Conservation (phyloP, 1,140 invertebrate genomes). For the Brachionus koreanus region DNA sequence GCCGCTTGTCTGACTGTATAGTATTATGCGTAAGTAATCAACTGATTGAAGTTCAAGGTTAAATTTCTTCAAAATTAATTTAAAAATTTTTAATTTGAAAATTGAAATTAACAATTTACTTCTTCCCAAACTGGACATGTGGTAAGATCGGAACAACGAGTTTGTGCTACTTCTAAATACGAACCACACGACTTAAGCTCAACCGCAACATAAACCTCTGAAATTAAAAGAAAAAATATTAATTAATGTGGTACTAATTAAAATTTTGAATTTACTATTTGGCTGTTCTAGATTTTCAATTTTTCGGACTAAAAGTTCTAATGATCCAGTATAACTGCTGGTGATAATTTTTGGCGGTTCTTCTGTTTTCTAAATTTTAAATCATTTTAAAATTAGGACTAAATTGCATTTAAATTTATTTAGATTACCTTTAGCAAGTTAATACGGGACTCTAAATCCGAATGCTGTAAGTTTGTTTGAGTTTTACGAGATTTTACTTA, state of each 20-base stretch:
- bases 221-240: background rate
- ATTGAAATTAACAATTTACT: background rate
- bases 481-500: slow-evolving; percentile 44
- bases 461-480: slow-evolving; percentile 1
- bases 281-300: slow-evolving; percentile 28
- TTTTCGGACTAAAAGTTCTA: slow-evolving; percentile 9
- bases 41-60: slow-evolving; percentile 43
- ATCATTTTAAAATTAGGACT: too few species aligned
- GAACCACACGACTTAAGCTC: slow-evolving; percentile 39
- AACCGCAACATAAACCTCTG: slow-evolving; percentile 35
- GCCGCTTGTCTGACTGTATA: slow-evolving; percentile 33
- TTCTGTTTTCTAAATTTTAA: slow-evolving; percentile 21
- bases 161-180: slow-evolving; percentile 43
- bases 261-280: background rate
- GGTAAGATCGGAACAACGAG: slow-evolving; percentile 8
- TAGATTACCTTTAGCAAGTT: slow-evolving; percentile 27
- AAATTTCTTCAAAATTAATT: background rate
- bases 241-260: background rate
- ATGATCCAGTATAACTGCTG: slow-evolving; percentile 14
- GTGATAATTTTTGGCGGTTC: slow-evolving; percentile 39
- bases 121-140: slow-evolving; percentile 34
- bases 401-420: background rate
- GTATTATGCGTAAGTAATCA: slow-evolving; percentile 32
- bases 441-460: slow-evolving; percentile 32
- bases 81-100: background rate